Conservation (phyloP, 2,797 vertebrate genomes). For the Danio choprae region DNA sequence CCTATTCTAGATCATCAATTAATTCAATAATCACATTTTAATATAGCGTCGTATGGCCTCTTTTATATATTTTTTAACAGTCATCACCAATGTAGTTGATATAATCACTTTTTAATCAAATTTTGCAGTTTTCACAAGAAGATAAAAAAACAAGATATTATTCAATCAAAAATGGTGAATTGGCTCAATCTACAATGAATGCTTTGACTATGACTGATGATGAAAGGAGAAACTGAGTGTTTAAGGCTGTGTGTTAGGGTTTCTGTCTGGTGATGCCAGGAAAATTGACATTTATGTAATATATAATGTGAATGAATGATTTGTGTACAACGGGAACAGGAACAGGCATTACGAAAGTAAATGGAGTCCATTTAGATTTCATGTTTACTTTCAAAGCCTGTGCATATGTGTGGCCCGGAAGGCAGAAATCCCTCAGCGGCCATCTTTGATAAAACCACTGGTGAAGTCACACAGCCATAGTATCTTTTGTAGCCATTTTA, state of each 20-base stretch:
- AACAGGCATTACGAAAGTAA: constrained; percentile 16
- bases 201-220: not conserved
- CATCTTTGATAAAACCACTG: constrained; percentile 23
- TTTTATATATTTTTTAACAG: too few relatives aligned
- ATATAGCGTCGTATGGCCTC: too few relatives aligned
- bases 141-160: too few relatives aligned
- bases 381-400: constrained; percentile 6
- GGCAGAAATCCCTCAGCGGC: not conserved
- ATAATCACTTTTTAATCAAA: too few relatives aligned
- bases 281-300: not conserved
- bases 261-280: not conserved
- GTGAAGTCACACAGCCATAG: constrained; percentile 19
- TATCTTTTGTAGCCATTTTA: constrained; percentile 17
- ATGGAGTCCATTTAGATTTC: constrained; percentile 7
- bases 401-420: constrained; percentile 23
- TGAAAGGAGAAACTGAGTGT: not conserved
- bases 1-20: too few relatives aligned
- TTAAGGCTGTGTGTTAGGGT: not conserved
- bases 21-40: too few relatives aligned
- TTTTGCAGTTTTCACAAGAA: too few relatives aligned
- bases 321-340: not conserved
- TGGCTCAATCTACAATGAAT: not conserved
- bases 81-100: too few relatives aligned
- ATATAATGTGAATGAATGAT: not conserved
- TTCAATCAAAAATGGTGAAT: too few relatives aligned